A percentile compares a stretch with the other conserved stretches of the same genome.
Conservation (phyloP, 2,797 vertebrate species). For the Tapirus indicus region DNA sequence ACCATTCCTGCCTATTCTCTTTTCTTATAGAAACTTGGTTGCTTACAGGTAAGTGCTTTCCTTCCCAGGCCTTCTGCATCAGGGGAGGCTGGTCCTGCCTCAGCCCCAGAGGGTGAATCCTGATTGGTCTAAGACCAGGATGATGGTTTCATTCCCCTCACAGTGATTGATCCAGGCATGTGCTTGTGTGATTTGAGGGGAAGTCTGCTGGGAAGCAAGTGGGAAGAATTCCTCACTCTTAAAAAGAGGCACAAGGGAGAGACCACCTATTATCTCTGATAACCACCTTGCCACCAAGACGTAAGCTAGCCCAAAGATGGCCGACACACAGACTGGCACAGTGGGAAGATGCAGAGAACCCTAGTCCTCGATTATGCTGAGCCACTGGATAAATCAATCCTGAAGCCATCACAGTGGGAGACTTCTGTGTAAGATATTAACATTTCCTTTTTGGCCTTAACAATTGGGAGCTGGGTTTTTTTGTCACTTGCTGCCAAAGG, state of each 20-base stretch:
- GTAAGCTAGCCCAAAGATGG: background rate
- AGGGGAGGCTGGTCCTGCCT: background rate
- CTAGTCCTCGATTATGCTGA: background rate
- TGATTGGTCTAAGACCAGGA: background rate
- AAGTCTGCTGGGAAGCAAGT: background rate
- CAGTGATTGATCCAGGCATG: background rate
- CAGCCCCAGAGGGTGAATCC: background rate
- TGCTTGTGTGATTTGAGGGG: background rate
- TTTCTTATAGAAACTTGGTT: background rate
- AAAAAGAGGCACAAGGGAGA: background rate
- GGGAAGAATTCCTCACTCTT: background rate
- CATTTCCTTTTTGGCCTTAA: background rate
- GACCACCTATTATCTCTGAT: background rate
- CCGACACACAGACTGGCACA: background rate
- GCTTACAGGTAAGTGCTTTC: background rate
- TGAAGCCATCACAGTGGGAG: background rate
- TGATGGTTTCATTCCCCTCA: background rate
- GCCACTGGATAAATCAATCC: background rate
- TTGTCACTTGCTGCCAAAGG: background rate
- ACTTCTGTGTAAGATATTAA: background rate
- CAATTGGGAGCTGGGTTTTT: background rate
- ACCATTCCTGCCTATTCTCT: background rate
- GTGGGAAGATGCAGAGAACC: background rate
- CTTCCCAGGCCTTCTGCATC: background rate
- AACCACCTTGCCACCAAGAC: background rate